phyloP scores from a whole-genome alignment of 2,797 vertebrate genomes.

The Platyrinchus mystaceus region DNA sequence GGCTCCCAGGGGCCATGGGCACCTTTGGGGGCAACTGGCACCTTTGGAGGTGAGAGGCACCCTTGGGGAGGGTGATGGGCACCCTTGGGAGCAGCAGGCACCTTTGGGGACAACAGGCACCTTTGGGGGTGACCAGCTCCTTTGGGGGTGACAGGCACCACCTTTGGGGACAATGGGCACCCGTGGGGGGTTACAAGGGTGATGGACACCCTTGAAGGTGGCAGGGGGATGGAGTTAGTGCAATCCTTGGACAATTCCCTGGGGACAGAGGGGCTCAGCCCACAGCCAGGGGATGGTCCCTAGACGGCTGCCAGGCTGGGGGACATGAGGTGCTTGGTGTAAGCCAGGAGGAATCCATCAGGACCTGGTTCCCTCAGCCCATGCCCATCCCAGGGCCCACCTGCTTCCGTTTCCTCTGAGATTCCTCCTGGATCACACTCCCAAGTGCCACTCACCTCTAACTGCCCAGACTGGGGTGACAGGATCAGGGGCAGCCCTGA shows the following conservation, averaged over 20 bases:
- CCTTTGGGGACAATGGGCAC: background rate
- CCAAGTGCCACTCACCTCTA: accelerated
- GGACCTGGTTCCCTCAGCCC: accelerated
- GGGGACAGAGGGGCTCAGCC: background rate
- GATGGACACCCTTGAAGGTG: background rate
- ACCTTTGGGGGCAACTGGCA: background rate
- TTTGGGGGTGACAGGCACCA: background rate
- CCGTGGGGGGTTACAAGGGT: background rate
- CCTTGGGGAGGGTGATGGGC: background rate
- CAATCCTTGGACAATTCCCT: background rate
- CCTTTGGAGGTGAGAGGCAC: background rate
- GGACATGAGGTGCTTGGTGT: accelerated
- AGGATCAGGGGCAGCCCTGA: accelerated
- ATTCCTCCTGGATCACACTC: background rate
- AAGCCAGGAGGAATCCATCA: background rate
- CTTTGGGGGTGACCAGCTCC: background rate
- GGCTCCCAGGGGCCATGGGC: background rate
- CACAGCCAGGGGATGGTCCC: background rate
- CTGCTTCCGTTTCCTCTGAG: accelerated
- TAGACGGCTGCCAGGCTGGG: background rate
- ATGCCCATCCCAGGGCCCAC: accelerated
- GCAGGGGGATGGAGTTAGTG: background rate
- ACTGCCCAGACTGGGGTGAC: accelerated
- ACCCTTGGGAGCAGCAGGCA: background rate
- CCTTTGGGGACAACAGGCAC: background rate